Evolutionary conservation across 1,140 invertebrate genomes (phyloP).

Genomic region (Drosophila guanche): DNA sequence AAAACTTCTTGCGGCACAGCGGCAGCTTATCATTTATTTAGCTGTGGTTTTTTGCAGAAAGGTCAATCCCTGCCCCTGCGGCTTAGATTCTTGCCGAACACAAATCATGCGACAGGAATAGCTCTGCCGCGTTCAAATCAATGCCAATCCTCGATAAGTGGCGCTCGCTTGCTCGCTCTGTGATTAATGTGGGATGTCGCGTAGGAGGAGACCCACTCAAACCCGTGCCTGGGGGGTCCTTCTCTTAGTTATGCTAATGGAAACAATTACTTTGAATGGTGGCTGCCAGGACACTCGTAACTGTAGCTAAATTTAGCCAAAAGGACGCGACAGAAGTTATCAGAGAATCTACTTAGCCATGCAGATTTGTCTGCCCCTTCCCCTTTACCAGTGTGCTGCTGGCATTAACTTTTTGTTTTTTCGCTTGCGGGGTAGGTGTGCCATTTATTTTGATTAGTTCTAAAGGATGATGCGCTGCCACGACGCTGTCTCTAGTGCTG

Average conservation of each 20-base stretch:
- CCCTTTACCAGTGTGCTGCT: neutral
- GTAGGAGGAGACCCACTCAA: no score
- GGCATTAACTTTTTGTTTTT: slow-evolving; percentile 13
- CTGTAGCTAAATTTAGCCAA: slow-evolving; percentile 17
- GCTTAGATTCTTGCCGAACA: slow-evolving; percentile 21
- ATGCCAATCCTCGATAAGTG: slow-evolving; percentile 33
- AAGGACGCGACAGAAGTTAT: neutral
- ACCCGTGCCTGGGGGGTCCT: neutral
- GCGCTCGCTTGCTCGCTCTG: slow-evolving; percentile 23
- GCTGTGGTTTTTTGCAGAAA: slow-evolving; percentile 40
- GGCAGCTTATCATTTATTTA: slow-evolving; percentile 56
- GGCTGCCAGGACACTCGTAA: slow-evolving; percentile 7
- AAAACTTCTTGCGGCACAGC: neutral
- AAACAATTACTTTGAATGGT: slow-evolving; percentile 9
- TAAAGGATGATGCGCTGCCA: neutral
- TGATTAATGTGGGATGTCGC: slow-evolving; percentile 32
- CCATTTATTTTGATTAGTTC: slow-evolving; percentile 54
- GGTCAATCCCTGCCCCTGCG: slow-evolving; percentile 31
- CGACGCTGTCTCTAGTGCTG: no score
- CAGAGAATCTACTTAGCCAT: slow-evolving; percentile 4
- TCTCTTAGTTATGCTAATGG: slow-evolving; percentile 21
- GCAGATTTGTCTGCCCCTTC: neutral
- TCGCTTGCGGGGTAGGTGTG: neutral
- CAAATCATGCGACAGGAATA: slow-evolving; percentile 40
- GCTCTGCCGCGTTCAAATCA: slow-evolving; percentile 17